Conservation (phyloP, 2,888 invertebrate species). For the Dasysyrphus tricinctus region DNA sequence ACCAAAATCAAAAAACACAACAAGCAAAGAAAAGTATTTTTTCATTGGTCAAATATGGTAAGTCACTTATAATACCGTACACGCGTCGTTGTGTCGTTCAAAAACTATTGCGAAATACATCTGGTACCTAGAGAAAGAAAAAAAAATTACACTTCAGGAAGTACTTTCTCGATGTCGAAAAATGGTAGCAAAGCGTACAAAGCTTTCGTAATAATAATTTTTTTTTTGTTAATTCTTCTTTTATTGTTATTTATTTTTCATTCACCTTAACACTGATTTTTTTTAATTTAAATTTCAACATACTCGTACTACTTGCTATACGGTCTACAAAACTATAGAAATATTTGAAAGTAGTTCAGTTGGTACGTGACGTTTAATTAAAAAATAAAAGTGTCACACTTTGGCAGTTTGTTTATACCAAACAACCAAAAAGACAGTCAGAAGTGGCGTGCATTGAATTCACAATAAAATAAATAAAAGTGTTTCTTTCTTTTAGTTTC, state of each 20-base stretch:
- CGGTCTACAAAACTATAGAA: constrained; percentile 26
- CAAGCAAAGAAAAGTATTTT: neutral
- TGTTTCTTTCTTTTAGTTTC: neutral
- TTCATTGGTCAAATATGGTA: constrained; percentile 61
- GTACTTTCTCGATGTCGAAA: constrained; percentile 69
- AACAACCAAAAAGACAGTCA: neutral
- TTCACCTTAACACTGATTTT: constrained; percentile 75
- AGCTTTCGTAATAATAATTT: constrained; percentile 63
- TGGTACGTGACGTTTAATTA: constrained; percentile 73
- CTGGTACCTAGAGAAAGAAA: constrained; percentile 40
- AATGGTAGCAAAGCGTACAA: constrained; percentile 37
- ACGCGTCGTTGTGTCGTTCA: constrained; percentile 1
- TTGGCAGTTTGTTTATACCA: constrained; percentile 40
- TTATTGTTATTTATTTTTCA: constrained; percentile 47
- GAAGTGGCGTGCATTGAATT: constrained; percentile 47
- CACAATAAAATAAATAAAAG: constrained; percentile 31
- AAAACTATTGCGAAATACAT: constrained; percentile 27
- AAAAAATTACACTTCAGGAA: constrained; percentile 43
- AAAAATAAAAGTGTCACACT: constrained; percentile 72
- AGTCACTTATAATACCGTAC: constrained; percentile 68
- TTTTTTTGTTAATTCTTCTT: constrained; percentile 19
- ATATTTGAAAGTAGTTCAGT: constrained; percentile 74
- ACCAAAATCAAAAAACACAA: constrained; percentile 1
- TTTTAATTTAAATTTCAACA: constrained; percentile 51
- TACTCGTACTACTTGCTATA: constrained; percentile 13